These are phyloP conservation scores for Apoda limacodes DNA, from an alignment of 2,888 invertebrate genomes.

Conservation along the genomic window DNA sequence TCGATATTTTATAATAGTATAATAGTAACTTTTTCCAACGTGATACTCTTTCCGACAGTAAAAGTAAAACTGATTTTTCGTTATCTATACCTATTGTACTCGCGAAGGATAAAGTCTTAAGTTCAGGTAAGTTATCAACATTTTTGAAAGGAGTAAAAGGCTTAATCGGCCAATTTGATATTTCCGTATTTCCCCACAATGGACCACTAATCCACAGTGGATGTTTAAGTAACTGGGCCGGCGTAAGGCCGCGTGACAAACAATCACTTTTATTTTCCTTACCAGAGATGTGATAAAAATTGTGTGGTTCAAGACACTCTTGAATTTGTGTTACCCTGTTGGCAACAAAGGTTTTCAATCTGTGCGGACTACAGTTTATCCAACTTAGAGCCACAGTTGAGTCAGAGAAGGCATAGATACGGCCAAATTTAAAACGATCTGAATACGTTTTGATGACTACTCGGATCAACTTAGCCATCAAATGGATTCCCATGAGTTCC, in stretches of 20 bases:
- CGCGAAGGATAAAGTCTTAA: no score
- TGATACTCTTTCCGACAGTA: no score
- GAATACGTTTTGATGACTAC: not conserved
- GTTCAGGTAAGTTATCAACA: no score
- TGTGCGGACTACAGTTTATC: conserved; percentile 9
- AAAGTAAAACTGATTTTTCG: no score
- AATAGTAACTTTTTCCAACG: no score
- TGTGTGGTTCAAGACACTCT: not conserved
- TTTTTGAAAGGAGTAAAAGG: no score
- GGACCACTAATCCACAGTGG: conserved; percentile 4
- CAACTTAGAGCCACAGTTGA: conserved; percentile 9
- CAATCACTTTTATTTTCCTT: conserved; percentile 15
- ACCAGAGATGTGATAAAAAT: conserved; percentile 5
- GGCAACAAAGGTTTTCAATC: conserved; percentile 13
- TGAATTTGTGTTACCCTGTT: conserved; percentile 1
- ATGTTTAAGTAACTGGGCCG: conserved; percentile 6
- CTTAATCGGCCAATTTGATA: not conserved
- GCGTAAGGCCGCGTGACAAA: conserved; percentile 12
- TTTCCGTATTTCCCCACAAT: not conserved
- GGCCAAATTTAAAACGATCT: not conserved
- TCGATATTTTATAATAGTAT: no score
- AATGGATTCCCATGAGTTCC: conserved; percentile 1
- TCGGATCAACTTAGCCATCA: conserved; percentile 1
- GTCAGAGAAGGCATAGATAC: conserved; percentile 6
- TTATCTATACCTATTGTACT: no score